phyloP scores from a whole-genome alignment of 1,140 invertebrate species.

The Calephelis nemesis region DNA sequence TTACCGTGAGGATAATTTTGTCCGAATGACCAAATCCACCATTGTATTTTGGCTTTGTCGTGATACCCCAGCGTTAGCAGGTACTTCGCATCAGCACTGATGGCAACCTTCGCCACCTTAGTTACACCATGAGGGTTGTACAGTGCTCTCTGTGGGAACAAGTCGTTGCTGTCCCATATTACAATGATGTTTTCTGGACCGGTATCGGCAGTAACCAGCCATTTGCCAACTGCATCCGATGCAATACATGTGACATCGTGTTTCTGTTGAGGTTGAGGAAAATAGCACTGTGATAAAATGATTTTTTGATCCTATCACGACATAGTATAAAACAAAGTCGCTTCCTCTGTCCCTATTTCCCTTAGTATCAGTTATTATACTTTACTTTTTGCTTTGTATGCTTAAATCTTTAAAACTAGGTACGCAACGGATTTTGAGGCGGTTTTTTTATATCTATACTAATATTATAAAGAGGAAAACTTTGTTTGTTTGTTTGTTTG shows the following conservation, averaged over 20 bases:
- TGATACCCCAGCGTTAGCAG: constrained; percentile 77
- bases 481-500: no score
- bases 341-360: no score
- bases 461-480: no score
- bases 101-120: constrained; percentile 58
- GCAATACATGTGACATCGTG: constrained; percentile 68
- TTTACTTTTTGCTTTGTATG: no score
- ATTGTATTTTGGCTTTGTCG: constrained; percentile 63
- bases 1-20: constrained; percentile 76
- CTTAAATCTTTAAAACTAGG: no score
- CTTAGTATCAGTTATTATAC: no score
- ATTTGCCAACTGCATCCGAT: constrained; percentile 66
- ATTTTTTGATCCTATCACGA: no score
- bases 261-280: constrained; percentile 55
- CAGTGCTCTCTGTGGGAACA: constrained; percentile 74
- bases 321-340: no score
- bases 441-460: no score
- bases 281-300: no score
- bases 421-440: no score
- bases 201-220: constrained; percentile 79
- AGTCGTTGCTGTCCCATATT: constrained; percentile 78
- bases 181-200: constrained; percentile 78
- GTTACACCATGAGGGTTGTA: constrained; percentile 71
- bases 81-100: constrained; percentile 80
- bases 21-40: constrained; percentile 81